Percentiles rank a stretch among this genome's conserved stretches.
Evolutionary conservation across 2,888 invertebrate species (phyloP).

Genomic region (Hipparchia sbordonii): DNA sequence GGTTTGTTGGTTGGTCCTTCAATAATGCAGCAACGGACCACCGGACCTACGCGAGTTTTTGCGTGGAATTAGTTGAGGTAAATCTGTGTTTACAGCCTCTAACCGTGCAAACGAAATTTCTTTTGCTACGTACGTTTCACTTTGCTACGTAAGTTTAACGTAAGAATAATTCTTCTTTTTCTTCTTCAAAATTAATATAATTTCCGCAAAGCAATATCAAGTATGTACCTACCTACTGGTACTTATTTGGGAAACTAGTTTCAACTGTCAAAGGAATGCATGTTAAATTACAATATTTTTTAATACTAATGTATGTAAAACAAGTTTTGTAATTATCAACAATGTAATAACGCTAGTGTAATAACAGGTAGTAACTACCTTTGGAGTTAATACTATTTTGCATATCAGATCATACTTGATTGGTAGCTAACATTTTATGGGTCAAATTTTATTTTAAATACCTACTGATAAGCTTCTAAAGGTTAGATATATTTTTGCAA

Average conservation of each 20-base stretch:
- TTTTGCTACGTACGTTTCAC: no score
- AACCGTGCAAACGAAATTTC: no score
- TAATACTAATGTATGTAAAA: conserved; percentile 14
- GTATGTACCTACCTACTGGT: not conserved
- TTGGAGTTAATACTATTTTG: not conserved
- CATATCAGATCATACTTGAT: not conserved
- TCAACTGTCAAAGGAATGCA: conserved; percentile 1
- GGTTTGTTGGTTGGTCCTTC: no score
- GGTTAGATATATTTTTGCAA: no score
- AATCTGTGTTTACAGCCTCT: no score
- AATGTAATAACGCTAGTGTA: conserved; percentile 1
- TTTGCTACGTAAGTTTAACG: no score
- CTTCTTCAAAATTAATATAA: not conserved
- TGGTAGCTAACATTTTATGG: not conserved
- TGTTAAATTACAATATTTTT: conserved; percentile 7
- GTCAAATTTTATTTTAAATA: no score
- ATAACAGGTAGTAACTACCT: not conserved
- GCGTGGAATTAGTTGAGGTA: no score
- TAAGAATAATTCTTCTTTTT: not conserved
- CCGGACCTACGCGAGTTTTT: no score
- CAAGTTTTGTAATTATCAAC: conserved; percentile 10
- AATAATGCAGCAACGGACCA: no score
- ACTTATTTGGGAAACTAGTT: conserved; percentile 6
- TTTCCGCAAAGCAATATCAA: conserved; percentile 5
- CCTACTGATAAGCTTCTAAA: no score